Evolutionary conservation across 2,113 vertebrate species (phyloP).

Genomic region (Corapipo altera): DNA sequence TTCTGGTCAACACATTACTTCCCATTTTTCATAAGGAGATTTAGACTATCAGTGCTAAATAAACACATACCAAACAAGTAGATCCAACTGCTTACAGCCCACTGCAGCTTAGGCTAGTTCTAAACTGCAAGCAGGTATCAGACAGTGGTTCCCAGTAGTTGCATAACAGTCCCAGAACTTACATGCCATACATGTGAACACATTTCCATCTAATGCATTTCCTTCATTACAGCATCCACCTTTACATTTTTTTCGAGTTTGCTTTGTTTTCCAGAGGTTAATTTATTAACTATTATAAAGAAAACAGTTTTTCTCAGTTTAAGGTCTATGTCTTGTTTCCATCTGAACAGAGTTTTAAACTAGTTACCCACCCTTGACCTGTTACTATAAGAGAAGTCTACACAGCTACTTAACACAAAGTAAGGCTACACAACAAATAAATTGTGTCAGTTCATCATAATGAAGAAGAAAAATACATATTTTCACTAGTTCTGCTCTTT

Average conservation of each 20-base stretch:
- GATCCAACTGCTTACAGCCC: not conserved
- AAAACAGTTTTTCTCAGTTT: not conserved
- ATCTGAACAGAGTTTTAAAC: not conserved
- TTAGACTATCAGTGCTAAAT: not conserved
- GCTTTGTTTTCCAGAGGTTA: not conserved
- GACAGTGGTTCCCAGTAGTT: not conserved
- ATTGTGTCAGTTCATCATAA: not conserved
- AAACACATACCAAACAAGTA: not conserved
- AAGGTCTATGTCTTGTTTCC: not conserved
- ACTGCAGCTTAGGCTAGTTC: not conserved
- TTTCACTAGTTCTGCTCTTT: not conserved
- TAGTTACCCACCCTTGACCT: not conserved
- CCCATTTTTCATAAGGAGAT: not conserved
- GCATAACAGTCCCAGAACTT: not conserved
- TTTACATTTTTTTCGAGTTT: fast-evolving
- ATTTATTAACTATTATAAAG: not conserved
- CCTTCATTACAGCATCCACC: not conserved
- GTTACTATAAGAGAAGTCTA: not conserved
- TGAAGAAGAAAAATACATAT: not conserved
- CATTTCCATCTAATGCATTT: not conserved
- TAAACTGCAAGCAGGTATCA: not conserved
- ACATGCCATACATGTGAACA: not conserved
- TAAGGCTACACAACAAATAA: not conserved
- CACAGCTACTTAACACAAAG: not conserved
- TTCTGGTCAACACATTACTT: not conserved